phyloP scores from a whole-genome alignment of 2,797 vertebrate genomes.

The Danio kyathit region DNA sequence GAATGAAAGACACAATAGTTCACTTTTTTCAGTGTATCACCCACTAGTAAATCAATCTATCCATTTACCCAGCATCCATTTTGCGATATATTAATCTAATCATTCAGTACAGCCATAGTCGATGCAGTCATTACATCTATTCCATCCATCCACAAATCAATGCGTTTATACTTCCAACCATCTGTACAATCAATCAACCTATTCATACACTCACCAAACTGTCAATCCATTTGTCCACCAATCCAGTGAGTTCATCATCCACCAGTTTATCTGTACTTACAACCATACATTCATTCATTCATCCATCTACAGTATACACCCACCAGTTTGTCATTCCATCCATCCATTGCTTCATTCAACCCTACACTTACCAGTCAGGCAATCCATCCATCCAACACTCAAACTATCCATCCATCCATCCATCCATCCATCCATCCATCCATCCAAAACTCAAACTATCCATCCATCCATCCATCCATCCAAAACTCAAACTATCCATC shows the following conservation, averaged over 20 bases:
- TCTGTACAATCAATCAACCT: not conserved
- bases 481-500: not conserved
- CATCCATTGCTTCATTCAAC: not conserved
- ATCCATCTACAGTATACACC: not conserved
- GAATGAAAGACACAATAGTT: too few relatives aligned
- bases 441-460: too few relatives aligned
- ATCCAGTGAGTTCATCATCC: not conserved
- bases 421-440: not conserved
- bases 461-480: not conserved
- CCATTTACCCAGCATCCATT: not conserved
- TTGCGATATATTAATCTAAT: not conserved
- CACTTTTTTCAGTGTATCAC: too few relatives aligned
- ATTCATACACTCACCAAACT: too few relatives aligned
- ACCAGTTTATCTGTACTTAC: not conserved
- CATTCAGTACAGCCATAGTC: not conserved
- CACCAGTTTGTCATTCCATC: not conserved
- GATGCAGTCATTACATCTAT: too few relatives aligned
- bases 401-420: too few relatives aligned
- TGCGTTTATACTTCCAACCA: not conserved
- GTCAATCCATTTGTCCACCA: not conserved
- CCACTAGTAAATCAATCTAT: not conserved
- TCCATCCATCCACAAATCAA: not conserved
- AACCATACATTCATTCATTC: too few relatives aligned
- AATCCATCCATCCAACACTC: not conserved
- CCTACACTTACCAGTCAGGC: too few relatives aligned